phyloP scores from a whole-genome alignment of 2,888 invertebrate genomes.

The Trichogramma evanescens region DNA sequence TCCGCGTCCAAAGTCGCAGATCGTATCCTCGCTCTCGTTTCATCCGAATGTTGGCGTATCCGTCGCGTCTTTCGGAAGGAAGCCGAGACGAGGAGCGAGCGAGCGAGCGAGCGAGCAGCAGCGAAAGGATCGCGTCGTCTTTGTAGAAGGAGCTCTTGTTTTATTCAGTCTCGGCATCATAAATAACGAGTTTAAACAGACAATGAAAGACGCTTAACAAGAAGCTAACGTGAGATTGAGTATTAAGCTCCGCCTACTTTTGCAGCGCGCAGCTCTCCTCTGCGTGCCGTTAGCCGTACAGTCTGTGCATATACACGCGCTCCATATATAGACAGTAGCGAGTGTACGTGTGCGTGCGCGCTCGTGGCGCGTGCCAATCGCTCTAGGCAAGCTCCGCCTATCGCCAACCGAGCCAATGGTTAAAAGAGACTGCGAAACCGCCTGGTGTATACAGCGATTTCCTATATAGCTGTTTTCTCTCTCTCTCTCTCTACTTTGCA shows the following conservation, averaged over 20 bases:
- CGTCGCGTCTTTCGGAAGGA: too few relatives aligned
- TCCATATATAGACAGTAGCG: slow-evolving; percentile 19
- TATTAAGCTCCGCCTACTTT: slow-evolving; percentile 40
- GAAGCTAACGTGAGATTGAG: slow-evolving; percentile 49
- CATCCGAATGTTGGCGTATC: too few relatives aligned
- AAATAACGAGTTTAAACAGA: slow-evolving; percentile 50
- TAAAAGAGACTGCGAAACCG: too few relatives aligned
- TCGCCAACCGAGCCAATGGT: too few relatives aligned
- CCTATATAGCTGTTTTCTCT: too few relatives aligned
- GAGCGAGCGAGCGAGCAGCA: too few relatives aligned
- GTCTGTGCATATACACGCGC: slow-evolving; percentile 1
- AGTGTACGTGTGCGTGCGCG: slow-evolving; percentile 20
- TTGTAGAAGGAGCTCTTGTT: slow-evolving; percentile 38
- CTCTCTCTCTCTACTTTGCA: too few relatives aligned
- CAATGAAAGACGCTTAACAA: slow-evolving; percentile 50
- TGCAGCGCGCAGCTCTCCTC: slow-evolving; percentile 28
- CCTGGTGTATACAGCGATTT: too few relatives aligned
- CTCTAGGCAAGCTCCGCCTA: too few relatives aligned
- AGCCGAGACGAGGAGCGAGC: too few relatives aligned
- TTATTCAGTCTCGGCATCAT: slow-evolving; percentile 48
- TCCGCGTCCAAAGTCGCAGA: too few relatives aligned
- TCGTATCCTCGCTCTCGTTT: too few relatives aligned
- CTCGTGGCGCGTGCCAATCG: slow-evolving; percentile 3
- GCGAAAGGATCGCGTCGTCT: background rate
- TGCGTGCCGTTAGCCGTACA: slow-evolving; percentile 30